phyloP scores from a whole-genome alignment of 1,140 invertebrate species.

The Atopsyche davidsoni region DNA sequence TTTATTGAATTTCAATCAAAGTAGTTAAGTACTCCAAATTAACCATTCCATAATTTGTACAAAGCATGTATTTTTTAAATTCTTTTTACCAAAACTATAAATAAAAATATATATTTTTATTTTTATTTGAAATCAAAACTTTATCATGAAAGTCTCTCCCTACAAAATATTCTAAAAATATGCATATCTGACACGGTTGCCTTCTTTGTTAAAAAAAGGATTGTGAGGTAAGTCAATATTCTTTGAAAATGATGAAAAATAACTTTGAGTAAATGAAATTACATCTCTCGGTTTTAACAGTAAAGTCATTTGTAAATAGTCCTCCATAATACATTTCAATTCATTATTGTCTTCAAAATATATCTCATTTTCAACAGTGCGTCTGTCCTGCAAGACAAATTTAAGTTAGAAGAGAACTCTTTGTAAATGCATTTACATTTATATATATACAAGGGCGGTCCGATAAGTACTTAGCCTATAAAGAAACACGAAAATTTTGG shows the following conservation, averaged over 20 bases:
- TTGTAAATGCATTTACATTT: no score
- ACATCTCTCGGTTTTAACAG: constrained; percentile 53
- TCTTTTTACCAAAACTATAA: no score
- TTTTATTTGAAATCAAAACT: no score
- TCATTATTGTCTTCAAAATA: constrained; percentile 53
- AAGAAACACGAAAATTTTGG: no score
- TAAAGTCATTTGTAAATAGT: constrained; percentile 54
- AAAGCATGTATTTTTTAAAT: no score
- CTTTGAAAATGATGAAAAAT: constrained; percentile 48
- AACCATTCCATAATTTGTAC: no score
- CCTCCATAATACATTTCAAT: constrained; percentile 49
- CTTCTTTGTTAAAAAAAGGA: constrained; percentile 38
- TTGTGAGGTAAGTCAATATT: constrained; percentile 43
- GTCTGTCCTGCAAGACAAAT: constrained; percentile 35
- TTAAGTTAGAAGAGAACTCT: constrained; percentile 5
- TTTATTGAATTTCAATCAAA: no score
- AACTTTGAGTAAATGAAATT: constrained; percentile 53
- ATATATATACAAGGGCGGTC: no score
- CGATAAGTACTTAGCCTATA: no score
- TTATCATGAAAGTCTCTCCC: no score
- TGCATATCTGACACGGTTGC: constrained; percentile 13
- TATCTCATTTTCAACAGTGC: constrained; percentile 43
- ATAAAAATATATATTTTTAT: no score
- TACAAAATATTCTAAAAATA: constrained; percentile 6
- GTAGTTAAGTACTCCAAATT: no score